Evolutionary conservation across 2,113 vertebrate species (phyloP).

Genomic region (Mus pahari): DNA sequence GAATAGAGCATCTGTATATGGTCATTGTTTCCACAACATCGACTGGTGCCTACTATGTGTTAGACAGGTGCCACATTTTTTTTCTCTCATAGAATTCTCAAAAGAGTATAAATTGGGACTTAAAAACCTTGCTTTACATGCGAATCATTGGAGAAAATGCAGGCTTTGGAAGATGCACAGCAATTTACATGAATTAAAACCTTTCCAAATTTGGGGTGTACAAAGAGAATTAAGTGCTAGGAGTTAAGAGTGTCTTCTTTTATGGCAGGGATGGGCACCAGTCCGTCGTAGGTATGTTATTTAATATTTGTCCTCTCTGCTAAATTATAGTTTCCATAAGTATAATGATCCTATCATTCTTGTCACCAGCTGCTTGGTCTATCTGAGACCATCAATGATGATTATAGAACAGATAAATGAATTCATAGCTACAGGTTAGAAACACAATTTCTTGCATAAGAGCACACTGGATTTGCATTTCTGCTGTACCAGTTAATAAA

Average conservation of each 20-base stretch:
- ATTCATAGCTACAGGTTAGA: background rate
- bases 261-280: background rate
- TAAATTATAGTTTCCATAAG: background rate
- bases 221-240: background rate
- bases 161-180: background rate
- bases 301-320: slow-evolving; percentile 42
- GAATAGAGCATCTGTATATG: slow-evolving; percentile 3
- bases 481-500: background rate
- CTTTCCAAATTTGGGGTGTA: background rate
- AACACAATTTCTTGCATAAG: background rate
- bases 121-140: background rate
- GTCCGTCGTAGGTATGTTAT: background rate
- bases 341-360: background rate
- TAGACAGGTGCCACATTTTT: background rate
- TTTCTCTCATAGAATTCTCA: background rate
- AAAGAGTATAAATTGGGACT: background rate
- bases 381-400: background rate
- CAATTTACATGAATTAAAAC: background rate
- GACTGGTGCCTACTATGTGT: slow-evolving; percentile 34
- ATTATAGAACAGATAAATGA: background rate
- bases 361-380: background rate
- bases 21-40: background rate
- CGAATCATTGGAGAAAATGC: background rate
- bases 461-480: background rate
- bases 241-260: background rate